A percentile compares a stretch with the other conserved stretches of the same genome.
phyloP scores from a whole-genome alignment of 1,140 invertebrate species.

The Calephelis virginiensis region DNA sequence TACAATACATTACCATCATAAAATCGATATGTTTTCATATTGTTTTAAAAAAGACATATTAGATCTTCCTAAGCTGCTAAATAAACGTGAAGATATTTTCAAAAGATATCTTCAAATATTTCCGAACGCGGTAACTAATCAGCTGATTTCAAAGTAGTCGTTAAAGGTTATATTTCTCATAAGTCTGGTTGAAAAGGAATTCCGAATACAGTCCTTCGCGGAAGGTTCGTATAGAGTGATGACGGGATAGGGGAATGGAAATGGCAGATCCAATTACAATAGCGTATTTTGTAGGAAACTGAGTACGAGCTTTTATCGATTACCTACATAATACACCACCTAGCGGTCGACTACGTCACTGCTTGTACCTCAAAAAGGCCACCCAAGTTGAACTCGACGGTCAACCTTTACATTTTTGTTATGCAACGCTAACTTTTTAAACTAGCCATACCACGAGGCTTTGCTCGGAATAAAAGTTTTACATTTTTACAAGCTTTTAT shows the following conservation, averaged over 20 bases:
- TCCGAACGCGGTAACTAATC: not conserved
- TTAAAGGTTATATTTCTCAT: constrained; percentile 5
- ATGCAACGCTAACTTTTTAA: constrained; percentile 11
- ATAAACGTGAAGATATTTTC: no score
- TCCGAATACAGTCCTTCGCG: constrained; percentile 31
- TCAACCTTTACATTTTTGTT: constrained; percentile 32
- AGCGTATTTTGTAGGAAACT: constrained; percentile 42
- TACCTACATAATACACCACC: constrained; percentile 34
- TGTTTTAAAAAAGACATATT: no score
- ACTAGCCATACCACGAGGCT: not conserved
- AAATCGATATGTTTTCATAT: no score
- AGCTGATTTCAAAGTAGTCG: not conserved
- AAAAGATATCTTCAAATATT: not conserved
- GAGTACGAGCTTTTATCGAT: constrained; percentile 44
- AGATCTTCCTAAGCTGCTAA: no score
- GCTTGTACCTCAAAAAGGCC: constrained; percentile 43
- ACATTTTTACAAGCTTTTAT: not conserved
- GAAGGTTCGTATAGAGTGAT: constrained; percentile 39
- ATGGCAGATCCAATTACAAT: constrained; percentile 45
- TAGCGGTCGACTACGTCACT: constrained; percentile 36
- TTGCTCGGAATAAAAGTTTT: no score
- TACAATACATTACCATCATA: no score
- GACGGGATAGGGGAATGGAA: constrained; percentile 29
- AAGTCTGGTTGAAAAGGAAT: constrained; percentile 7
- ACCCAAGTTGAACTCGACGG: constrained; percentile 38